These are phyloP conservation scores for human (Homo sapiens) DNA, from an alignment of 2,113 vertebrate genomes.

Conservation along the genomic window DNA sequence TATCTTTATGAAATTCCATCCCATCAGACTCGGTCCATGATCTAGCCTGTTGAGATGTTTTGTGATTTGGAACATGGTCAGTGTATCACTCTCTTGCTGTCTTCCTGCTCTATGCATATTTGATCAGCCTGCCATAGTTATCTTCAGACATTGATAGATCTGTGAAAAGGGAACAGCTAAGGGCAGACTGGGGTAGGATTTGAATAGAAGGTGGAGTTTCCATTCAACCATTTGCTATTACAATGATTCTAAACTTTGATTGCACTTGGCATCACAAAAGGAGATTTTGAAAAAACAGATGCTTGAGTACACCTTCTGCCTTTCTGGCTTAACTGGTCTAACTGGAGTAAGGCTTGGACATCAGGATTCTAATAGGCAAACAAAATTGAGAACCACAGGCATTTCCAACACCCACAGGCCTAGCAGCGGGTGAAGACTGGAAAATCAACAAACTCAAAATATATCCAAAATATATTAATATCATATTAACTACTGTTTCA, in stretches of 20 bases:
- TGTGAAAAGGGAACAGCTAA: not conserved
- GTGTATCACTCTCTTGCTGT: not conserved
- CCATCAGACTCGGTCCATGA: not conserved
- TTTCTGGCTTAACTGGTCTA: not conserved
- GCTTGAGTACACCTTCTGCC: not conserved
- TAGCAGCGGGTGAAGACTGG: not conserved
- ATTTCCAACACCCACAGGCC: not conserved
- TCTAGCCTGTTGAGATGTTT: not conserved
- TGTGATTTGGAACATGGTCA: not conserved
- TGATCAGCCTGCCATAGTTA: not conserved
- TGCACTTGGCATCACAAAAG: not conserved
- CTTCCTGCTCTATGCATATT: not conserved
- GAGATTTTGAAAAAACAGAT: not conserved
- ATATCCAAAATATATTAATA: not conserved
- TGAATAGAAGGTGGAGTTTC: not conserved
- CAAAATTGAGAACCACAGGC: not conserved
- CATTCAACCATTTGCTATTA: not conserved
- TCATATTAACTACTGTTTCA: not conserved
- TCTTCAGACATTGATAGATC: not conserved
- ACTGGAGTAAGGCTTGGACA: not conserved
- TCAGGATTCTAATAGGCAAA: not conserved
- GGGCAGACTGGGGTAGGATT: not conserved
- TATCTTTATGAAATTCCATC: not conserved
- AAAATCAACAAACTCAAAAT: not conserved
- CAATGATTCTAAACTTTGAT: not conserved